Evolutionary conservation across 2,888 invertebrate species (phyloP), one percentile per base, ranked within the genome.

Genomic region (Allolobophora icterica): DNA sequence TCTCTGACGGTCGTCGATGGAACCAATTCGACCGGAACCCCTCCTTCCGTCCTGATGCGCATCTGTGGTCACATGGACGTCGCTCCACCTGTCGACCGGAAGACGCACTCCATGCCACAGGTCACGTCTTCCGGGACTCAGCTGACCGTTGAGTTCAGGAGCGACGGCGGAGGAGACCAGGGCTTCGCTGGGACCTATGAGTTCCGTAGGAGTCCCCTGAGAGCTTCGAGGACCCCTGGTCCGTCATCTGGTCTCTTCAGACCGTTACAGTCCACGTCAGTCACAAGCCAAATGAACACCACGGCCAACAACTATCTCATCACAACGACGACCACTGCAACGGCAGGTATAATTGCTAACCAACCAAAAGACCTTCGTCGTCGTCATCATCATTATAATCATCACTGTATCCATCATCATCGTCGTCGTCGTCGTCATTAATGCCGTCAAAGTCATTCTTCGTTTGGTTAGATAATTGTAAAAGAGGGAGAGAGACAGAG

Each of bases 101-200:
- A 40, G 30, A 30, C 84, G 33, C 84, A 83, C 15, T 30, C 42
- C 33, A 40, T 84, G 24, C 84, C 71, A n/a, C 40, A 42, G 30
- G 52, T 52, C 71, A 6, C 45, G 24, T 90, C 90, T 30, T 33
- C 90, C 83, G 40, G 83, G 30, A 30, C 33, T 21, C 84, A 84
- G n/a, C 84, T 90, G 42, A 84, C 15, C 34, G 42, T 90, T 30
- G 90, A 90, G 4, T 90, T 90, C 40, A 35, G 84, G 38, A 90
- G 84, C 30, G 52, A 35, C 24, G 38, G 84, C 35, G 34, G 21
- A 21, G 40, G 38, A 30, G 83, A 89, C 40, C 89, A 89, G 40
- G 91, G 91, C 21, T 91, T 91, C 40, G 89, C 91, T 13, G 91
- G 89, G 30, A 34, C 33, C n/a, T 91, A 89, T 34, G 91, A 91